A percentile compares a stretch with the other conserved stretches of the same genome.
phyloP scores from a whole-genome alignment of 1,140 invertebrate species.

The Gryon sp. region DNA sequence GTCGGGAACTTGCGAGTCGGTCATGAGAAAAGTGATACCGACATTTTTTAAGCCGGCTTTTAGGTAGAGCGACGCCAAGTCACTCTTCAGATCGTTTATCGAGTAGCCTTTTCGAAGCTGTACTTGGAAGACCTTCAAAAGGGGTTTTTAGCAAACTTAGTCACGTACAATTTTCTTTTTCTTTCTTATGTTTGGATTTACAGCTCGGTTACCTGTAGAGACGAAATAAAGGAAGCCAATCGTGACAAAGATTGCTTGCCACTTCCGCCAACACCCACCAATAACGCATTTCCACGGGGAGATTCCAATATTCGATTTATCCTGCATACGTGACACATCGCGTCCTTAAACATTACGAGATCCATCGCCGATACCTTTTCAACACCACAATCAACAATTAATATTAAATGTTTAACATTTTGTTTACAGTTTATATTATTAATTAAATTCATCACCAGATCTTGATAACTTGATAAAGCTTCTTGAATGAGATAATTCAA shows the following conservation, averaged over 20 bases:
- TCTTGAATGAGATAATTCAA: constrained; percentile 88
- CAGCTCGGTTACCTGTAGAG: constrained; percentile 33
- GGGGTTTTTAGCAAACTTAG: constrained; percentile 5
- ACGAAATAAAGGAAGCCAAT: constrained; percentile 58
- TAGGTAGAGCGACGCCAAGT: constrained; percentile 90
- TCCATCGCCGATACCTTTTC: constrained; percentile 85
- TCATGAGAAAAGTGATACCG: constrained; percentile 94
- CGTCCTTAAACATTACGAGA: constrained; percentile 96
- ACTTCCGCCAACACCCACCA: constrained; percentile 96
- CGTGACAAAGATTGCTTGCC: constrained; percentile 89
- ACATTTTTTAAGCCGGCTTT: constrained; percentile 94
- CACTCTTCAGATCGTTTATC: constrained; percentile 89
- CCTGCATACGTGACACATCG: constrained; percentile 93
- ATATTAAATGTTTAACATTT: too few species aligned
- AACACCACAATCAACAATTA: too few species aligned
- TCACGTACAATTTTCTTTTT: constrained; percentile 10
- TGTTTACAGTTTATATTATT: too few species aligned
- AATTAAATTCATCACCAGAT: too few species aligned
- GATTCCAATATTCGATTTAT: constrained; percentile 96
- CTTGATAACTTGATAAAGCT: constrained; percentile 91
- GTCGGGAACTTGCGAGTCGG: constrained; percentile 94
- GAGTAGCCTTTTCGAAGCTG: constrained; percentile 93
- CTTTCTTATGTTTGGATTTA: constrained; percentile 16
- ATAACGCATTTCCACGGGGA: constrained; percentile 93
- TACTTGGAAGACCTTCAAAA: constrained; percentile 84